Evolutionary conservation across 2,888 invertebrate species (phyloP), one percentile per base, ranked within the genome.

Genomic region (Mongoloraphidia duomilia): DNA sequence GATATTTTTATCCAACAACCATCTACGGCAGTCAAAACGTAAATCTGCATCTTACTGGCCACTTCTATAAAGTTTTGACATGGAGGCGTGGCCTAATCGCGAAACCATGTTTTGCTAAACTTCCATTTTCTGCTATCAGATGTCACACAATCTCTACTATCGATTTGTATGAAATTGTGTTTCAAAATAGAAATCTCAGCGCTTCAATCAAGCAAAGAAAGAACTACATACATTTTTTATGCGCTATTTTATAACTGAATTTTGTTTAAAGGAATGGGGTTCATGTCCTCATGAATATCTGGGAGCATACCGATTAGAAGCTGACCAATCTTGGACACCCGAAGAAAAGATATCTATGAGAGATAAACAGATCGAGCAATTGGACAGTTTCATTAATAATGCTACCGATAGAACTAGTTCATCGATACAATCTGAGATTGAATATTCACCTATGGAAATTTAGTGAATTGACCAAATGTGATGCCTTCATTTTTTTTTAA

Each of bases 261-360:
- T 53, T 49, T 50, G 52, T 39, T 57, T 60, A 10, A 54, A 84
- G 79, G 86, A 87, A 64, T 88, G 86, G 85, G 78, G 76, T 42
- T 56, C 62, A 41, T 65, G 67, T 13, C 72, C 77, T 6, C 81
- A 84, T 57, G 65, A 67, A 44, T 81, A 72, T 61, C 61, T 80
- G 42, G 84, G 82, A 10, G 77, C 80, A 17, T 86, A 73, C 62
- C 71, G 78, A 58, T 67, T 85, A 45, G 83, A 85, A 62, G 67
- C 69, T 40, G 84, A 87, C 63, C 72, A 73, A 58, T 78, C 79
- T 9, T 87, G 83, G 84, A 85, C 83, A 1, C 71, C 78, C 1
- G 57, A 72, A 43, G 69, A 73, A 13, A 63, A 72, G 55, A 63
- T 72, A 17, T 55, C 61, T 12, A 58, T 62, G n/a, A 64, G 63